Evolutionary conservation across 1,140 invertebrate genomes (phyloP), one percentile per base, ranked within the genome.

Genomic region (Cephus cinctus): DNA sequence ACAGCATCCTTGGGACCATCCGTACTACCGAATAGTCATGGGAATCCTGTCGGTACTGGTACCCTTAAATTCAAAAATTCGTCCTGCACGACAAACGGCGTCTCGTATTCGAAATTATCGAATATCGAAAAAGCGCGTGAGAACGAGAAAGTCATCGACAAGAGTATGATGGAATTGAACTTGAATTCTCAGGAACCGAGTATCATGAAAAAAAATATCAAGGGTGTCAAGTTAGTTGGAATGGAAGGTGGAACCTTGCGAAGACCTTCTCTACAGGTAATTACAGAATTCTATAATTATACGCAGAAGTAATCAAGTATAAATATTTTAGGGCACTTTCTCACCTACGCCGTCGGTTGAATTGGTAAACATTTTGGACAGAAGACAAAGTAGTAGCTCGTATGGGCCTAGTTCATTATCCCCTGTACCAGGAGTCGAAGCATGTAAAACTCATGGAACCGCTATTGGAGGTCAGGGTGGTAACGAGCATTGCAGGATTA

Each of bases 331-430:
- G 72, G 69, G 73, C 30, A 73, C 73, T 25, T 77, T 77, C 50
- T 77, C 74, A 11, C 73, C 74, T 32, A 77, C 74, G n/a, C 73
- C 74, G 15, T 77, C 74, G n/a, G 74, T 77, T 4, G 74, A 77
- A 48, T 32, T 76, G 16, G 73, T 76, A 5, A 67, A 76, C 21
- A 75, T 75, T n/a, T 49, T 76, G 32, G 74, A 75, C n/a, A 69
- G 72, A 25, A 62, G 73, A 43, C 72, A 71, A 27, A 75, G 74
- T 42, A 65, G 65, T 25, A 64, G 70, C 4, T 75, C 72, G 1
- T 76, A 64, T 30, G 73, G 75, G 6, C 75, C 75, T 4, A 70
- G 66, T 5, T 77, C 75, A 2, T 44, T 77, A 15, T 77, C 72
- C 4, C 75, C 75, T 2, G 73, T 77, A 1, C 75, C 75, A 6